These are phyloP conservation scores for Drosophila pseudotalamancana DNA, from an alignment of 2,888 invertebrate species.

Conservation along the genomic window DNA sequence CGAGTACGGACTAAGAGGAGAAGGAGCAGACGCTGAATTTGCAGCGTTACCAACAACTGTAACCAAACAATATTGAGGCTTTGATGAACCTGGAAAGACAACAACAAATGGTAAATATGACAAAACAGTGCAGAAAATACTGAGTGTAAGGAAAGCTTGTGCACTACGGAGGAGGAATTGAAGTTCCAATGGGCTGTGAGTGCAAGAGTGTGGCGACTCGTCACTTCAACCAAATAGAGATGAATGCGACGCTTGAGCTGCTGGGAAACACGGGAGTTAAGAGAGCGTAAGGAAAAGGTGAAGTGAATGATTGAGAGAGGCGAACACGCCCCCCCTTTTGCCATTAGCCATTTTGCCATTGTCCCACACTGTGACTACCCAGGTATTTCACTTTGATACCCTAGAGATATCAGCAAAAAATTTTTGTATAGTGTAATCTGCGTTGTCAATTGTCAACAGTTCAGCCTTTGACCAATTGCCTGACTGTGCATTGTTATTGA, in stretches of 20 bases:
- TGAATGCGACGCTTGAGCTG: constrained; percentile 66
- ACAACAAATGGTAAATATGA: constrained; percentile 56
- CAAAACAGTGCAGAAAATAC: constrained; percentile 51
- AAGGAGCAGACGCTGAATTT: constrained; percentile 22
- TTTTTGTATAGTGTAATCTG: too few relatives aligned
- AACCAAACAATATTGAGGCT: constrained; percentile 78
- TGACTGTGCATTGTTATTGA: too few relatives aligned
- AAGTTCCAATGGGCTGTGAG: constrained; percentile 55
- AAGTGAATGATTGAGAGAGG: constrained; percentile 4
- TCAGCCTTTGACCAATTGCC: too few relatives aligned
- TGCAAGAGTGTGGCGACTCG: constrained; percentile 39
- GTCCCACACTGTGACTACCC: too few relatives aligned
- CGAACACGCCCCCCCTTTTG: too few relatives aligned
- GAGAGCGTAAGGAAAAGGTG: not conserved
- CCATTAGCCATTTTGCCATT: too few relatives aligned
- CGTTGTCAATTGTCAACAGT: too few relatives aligned
- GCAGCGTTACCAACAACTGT: constrained; percentile 67
- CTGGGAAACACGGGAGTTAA: constrained; percentile 35
- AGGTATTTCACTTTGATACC: too few relatives aligned
- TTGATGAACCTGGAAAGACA: constrained; percentile 74
- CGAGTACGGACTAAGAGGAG: not conserved
- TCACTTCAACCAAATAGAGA: constrained; percentile 77
- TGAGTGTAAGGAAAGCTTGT: constrained; percentile 61
- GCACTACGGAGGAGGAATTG: constrained; percentile 74
- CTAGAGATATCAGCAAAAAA: too few relatives aligned